Percentiles rank a stretch among this genome's conserved stretches.
Conservation (phyloP, 1,140 invertebrate genomes). For the Bombus pascuorum region DNA sequence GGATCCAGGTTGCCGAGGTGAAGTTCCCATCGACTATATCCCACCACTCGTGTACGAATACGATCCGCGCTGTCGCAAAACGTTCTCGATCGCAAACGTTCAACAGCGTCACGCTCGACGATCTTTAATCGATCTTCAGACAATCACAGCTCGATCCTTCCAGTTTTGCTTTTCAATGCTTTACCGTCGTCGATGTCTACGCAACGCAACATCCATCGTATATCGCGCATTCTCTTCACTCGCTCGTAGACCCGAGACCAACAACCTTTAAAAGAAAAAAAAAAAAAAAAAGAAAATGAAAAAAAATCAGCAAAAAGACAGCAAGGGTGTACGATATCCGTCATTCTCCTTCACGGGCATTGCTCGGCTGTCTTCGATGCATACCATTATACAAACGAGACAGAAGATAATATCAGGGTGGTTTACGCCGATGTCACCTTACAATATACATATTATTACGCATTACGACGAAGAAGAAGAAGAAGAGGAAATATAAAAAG, state of each 20-base stretch:
- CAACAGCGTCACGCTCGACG: background rate
- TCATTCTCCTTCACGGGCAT: conserved; percentile 11
- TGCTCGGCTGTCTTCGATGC: conserved; percentile 26
- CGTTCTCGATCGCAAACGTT: background rate
- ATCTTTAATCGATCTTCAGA: background rate
- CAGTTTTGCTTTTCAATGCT: conserved; percentile 36
- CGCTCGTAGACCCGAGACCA: conserved; percentile 3
- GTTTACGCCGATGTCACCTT: conserved; percentile 8
- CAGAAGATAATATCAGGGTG: conserved; percentile 2
- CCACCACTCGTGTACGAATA: too few relatives aligned
- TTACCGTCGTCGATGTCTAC: conserved; percentile 27
- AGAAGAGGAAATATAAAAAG: background rate
- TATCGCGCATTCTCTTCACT: background rate
- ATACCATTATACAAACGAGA: background rate
- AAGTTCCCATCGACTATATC: too few relatives aligned
- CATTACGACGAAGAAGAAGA: background rate
- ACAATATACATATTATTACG: background rate
- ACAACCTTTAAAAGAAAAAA: background rate
- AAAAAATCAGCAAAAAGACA: background rate
- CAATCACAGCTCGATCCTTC: conserved; percentile 12
- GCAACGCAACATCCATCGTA: background rate
- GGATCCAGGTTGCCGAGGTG: background rate
- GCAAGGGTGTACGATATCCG: background rate
- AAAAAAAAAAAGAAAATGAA: background rate
- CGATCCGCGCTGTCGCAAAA: background rate